Evolutionary conservation across 2,797 vertebrate genomes (phyloP), one percentile per base, ranked within the genome.

Genomic region (Epinephelus malabaricus): DNA sequence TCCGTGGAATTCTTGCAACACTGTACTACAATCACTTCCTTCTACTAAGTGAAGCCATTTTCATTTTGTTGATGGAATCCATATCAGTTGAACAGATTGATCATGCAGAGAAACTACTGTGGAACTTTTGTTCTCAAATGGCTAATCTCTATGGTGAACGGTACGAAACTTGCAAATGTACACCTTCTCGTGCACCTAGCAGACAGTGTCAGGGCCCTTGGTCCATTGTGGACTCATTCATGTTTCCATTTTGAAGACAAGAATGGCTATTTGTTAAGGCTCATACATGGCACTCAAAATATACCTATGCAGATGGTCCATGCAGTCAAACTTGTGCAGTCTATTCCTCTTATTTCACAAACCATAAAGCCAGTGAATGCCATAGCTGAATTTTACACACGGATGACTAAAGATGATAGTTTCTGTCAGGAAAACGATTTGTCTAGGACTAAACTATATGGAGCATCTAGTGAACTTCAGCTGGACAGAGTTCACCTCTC

Each of bases 31-130:
- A 87, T 45, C 79, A 80, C 59, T 87, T 82, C 66, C 76, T 77
- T 4, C 63, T 81, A 38, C 63, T 81, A 49, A 87, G 79, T 74
- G 86, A 85, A 71, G 79, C 74, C 15, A 74, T 77, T 40, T 85
- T 85, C 51, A 84, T 85, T 63, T 40, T 79, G 23, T 23, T 86
- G 59, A 81, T 84, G 75, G 71, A 84, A 27, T 84, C 82, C 10
- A 81, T 84, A 76, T 56, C 78, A 0, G 12, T 15, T 46, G 53
- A 53, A 79, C 63, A 73, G 61, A 55, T 84, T 62, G 69, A 74
- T 67, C 72, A 82, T 76, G 79, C 78, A 14, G 79, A 81, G 49
- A 78, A 78, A 77, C 53, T 73, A 14, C n/a, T 82, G n/a, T 82
- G 56, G 69, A 82, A 63, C n/a, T 69, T 82, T 14, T 69, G 43